These are phyloP conservation scores for Drosophila neutralis DNA, from an alignment of 2,888 invertebrate genomes.

Conservation along the genomic window DNA sequence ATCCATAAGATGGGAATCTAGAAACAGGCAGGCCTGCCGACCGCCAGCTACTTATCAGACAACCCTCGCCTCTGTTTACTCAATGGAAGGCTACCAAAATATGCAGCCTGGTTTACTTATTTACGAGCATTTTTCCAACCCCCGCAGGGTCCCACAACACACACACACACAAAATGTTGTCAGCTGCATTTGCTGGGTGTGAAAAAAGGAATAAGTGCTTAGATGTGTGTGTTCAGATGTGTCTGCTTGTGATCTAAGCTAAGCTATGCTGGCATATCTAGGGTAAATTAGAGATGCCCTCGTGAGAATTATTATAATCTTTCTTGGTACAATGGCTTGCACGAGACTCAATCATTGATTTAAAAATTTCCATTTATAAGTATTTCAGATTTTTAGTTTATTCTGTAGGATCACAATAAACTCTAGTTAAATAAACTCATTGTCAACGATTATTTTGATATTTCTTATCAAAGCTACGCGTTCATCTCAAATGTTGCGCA, in stretches of 20 bases:
- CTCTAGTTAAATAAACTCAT: too few relatives aligned
- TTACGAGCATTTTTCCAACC: slow-evolving; percentile 58
- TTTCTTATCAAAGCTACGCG: background rate
- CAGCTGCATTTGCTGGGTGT: slow-evolving; percentile 70
- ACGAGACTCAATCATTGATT: too few relatives aligned
- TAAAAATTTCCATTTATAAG: fast-evolving
- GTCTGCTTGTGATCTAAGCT: slow-evolving; percentile 31
- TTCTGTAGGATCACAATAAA: background rate
- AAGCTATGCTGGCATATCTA: slow-evolving; percentile 12
- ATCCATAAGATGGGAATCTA: slow-evolving; percentile 53
- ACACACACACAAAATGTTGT: slow-evolving; percentile 58
- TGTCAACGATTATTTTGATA: slow-evolving; percentile 2
- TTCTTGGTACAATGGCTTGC: background rate
- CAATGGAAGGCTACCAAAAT: slow-evolving; percentile 40
- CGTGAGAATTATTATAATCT: background rate
- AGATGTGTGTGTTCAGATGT: background rate
- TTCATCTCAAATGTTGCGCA: slow-evolving; percentile 7
- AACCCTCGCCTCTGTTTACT: slow-evolving; percentile 56
- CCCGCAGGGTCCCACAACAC: slow-evolving; percentile 27
- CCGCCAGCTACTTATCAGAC: slow-evolving; percentile 55
- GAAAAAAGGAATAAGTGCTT: slow-evolving; percentile 29
- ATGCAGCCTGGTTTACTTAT: slow-evolving; percentile 54
- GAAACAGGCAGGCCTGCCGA: slow-evolving; percentile 10
- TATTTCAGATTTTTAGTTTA: background rate
- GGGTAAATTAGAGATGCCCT: slow-evolving; percentile 24